phyloP scores from a whole-genome alignment of 2,113 vertebrate species.

The Phaethon lepturus region DNA sequence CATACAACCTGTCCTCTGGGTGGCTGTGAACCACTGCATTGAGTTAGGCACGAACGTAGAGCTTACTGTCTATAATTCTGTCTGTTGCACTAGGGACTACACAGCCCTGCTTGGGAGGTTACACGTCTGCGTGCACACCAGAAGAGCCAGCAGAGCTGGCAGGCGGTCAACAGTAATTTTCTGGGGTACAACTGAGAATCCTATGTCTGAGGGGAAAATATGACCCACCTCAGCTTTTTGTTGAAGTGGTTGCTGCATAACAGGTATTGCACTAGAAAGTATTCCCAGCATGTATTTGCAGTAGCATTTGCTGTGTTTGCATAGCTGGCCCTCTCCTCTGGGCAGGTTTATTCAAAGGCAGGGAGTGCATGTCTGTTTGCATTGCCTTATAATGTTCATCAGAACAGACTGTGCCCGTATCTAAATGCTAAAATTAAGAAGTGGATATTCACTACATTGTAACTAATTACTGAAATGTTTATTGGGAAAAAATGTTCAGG shows the following conservation, averaged over 20 bases:
- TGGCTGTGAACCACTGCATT: background rate
- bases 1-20: too few species aligned
- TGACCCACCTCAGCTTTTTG: background rate
- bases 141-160: background rate
- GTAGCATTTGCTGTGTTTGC: background rate
- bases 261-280: background rate
- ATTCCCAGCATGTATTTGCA: background rate
- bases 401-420: background rate
- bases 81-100: rapidly evolving
- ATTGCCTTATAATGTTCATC: background rate
- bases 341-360: background rate
- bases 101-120: too few species aligned
- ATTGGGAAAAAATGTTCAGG: background rate
- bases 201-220: background rate
- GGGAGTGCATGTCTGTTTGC: rapidly evolving
- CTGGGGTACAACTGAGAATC: background rate
- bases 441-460: background rate
- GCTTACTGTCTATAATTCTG: rapidly evolving
- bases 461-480: background rate
- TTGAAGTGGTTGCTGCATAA: too few species aligned
- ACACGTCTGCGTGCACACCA: rapidly evolving
- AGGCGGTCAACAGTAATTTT: too few species aligned
- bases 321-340: background rate
- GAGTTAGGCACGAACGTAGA: background rate
- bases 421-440: background rate